Evolutionary conservation across 1,140 invertebrate genomes (phyloP), one percentile per base, ranked within the genome.

Genomic region (Aphis craccivora): DNA sequence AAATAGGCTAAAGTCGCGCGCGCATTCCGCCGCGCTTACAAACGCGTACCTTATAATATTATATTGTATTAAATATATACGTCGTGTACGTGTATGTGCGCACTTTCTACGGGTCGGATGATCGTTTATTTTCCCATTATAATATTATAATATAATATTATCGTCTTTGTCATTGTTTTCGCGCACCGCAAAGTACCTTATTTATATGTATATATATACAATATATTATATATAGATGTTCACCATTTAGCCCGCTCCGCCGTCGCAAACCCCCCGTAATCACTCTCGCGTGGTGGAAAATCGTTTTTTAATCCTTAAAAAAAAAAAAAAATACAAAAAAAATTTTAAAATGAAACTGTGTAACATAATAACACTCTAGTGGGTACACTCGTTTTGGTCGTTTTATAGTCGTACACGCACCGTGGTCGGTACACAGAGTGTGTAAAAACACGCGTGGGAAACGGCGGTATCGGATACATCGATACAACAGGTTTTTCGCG

Each of bases 1-100:
- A 93, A 93, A 93, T 93, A 93, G 91, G 91, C 91, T 93, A 93
- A 86, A 93, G 91, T 93, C 91, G 81, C 84, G 76, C 83, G 76
- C 87, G 18, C 89, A 90, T 90, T 90, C 89, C 89, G 23, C 51
- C 81, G 81, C 35, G 90, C 67, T 76, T 76, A 25, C n/a, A 67
- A 67, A 90, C 40, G 88, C 43, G 87, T 53, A 76, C n/a, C 14
- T 76, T 76, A 35, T 76, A 30, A n/a, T 5, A 30, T n/a, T 67
- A 60, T 25, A 60, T 60, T 30, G 55, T 4, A 25, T 67, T 67
- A 67, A 55, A 55, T 55, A 55, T 55, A 60, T 60, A 60, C 60
- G 60, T n/a, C 14, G 51, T 48, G 48, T 53, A 23, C 53, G 51
- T 53, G 35, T 22, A 14, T 18, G 51, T 25, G 51, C 35, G 81